phyloP scores from a whole-genome alignment of 2,797 vertebrate species.

The Philypnodon macrostomus region DNA sequence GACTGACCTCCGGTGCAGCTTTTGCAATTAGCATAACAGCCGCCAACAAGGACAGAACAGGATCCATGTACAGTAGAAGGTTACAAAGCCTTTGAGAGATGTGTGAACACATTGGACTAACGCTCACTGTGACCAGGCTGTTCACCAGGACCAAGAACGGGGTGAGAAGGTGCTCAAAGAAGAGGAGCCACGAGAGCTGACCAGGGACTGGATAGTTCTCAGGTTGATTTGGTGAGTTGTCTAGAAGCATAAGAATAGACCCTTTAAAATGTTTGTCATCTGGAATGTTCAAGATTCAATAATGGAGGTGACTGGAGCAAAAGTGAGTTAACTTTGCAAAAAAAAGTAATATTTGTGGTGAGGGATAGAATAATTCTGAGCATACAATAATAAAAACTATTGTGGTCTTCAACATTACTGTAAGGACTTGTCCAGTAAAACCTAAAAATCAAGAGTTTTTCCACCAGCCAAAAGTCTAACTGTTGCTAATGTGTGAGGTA shows the following conservation, averaged over 20 bases:
- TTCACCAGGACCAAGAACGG: slow-evolving; percentile 62
- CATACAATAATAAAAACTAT: too few species aligned
- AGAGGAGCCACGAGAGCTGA: not conserved
- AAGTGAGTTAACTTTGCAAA: too few species aligned
- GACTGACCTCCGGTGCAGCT: slow-evolving; percentile 53
- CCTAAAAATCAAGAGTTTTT: too few species aligned
- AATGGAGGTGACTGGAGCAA: too few species aligned
- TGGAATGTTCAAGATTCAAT: too few species aligned
- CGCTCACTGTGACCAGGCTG: slow-evolving; percentile 55
- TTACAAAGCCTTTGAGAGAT: slow-evolving; percentile 36
- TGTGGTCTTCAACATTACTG: too few species aligned
- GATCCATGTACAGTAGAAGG: slow-evolving; percentile 69
- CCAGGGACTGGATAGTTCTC: not conserved
- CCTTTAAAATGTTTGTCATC: too few species aligned
- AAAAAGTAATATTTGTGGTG: too few species aligned
- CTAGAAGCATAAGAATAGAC: slow-evolving; percentile 38
- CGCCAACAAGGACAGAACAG: slow-evolving; percentile 60
- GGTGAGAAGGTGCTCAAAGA: slow-evolving; percentile 51
- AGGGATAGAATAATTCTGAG: too few species aligned
- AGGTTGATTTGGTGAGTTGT: slow-evolving; percentile 4
- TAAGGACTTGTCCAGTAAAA: too few species aligned
- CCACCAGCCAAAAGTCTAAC: too few species aligned
- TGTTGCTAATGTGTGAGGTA: too few species aligned
- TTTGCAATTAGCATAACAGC: slow-evolving; percentile 52
- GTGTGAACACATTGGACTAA: slow-evolving; percentile 31